These are phyloP conservation scores for Drosophila macrothrix DNA, from an alignment of 2,888 invertebrate species.

Conservation along the genomic window DNA sequence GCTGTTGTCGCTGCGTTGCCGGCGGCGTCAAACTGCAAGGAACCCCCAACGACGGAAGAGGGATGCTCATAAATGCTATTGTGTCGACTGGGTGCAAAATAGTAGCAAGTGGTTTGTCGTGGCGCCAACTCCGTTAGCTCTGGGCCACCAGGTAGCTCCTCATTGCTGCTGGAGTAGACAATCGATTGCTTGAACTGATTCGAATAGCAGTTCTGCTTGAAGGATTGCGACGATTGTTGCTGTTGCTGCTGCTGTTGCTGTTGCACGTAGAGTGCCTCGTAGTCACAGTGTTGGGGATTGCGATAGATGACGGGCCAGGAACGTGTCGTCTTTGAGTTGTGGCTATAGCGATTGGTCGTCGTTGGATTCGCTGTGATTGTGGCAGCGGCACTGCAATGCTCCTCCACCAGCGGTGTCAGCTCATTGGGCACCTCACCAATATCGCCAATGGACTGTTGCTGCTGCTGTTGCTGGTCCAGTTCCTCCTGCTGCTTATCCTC, in stretches of 20 bases:
- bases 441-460: slow-evolving; percentile 46
- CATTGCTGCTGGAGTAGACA: slow-evolving; percentile 83
- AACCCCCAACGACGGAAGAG: slow-evolving; percentile 82
- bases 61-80: slow-evolving; percentile 84
- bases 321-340: slow-evolving; percentile 84
- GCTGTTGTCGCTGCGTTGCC: slow-evolving; percentile 75
- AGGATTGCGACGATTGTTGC: slow-evolving; percentile 59
- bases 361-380: slow-evolving; percentile 35
- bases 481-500: slow-evolving; percentile 49
- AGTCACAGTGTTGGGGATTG: slow-evolving; percentile 85
- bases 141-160: slow-evolving; percentile 71
- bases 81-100: slow-evolving; percentile 82
- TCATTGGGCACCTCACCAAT: slow-evolving; percentile 72
- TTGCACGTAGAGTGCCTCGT: slow-evolving; percentile 84
- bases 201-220: slow-evolving; percentile 83
- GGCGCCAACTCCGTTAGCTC: slow-evolving; percentile 53
- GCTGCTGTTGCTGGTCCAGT: slow-evolving; percentile 44
- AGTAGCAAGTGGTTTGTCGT: slow-evolving; percentile 83
- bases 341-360: slow-evolving; percentile 79
- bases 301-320: slow-evolving; percentile 85
- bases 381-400: slow-evolving; percentile 44
- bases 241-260: slow-evolving; percentile 40
- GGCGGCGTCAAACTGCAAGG: slow-evolving; percentile 80
- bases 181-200: slow-evolving; percentile 83
- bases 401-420: slow-evolving; percentile 76